Evolutionary conservation across 1,140 invertebrate species (phyloP).

Genomic region (Aphaenogaster ashmeadi): DNA sequence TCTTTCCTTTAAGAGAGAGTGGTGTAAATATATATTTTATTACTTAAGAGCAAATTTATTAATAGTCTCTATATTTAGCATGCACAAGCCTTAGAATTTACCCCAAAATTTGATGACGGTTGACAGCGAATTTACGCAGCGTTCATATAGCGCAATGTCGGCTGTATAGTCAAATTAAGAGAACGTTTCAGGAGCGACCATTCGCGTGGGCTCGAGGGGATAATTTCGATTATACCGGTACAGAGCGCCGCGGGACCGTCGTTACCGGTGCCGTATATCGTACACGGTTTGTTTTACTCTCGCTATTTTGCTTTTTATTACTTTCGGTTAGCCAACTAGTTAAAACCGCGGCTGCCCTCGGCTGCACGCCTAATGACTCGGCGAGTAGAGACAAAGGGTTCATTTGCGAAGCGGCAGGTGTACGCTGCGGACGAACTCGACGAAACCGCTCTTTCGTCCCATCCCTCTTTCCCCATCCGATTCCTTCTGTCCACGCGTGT

Average conservation of each 20-base stretch:
- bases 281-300: slow-evolving; percentile 68
- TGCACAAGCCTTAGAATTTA: neutral
- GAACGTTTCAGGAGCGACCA: slow-evolving; percentile 18
- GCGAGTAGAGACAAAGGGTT: slow-evolving; percentile 79
- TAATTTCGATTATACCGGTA: slow-evolving; percentile 64
- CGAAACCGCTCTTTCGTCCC: slow-evolving; percentile 55
- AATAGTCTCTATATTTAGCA: neutral
- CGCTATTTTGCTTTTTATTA: slow-evolving; percentile 72
- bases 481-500: slow-evolving; percentile 6
- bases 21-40: too few relatives aligned
- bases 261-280: slow-evolving; percentile 57
- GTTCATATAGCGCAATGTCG: slow-evolving; percentile 16
- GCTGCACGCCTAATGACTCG: slow-evolving; percentile 78
- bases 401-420: slow-evolving; percentile 79
- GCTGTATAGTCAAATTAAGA: slow-evolving; percentile 35
- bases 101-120: neutral
- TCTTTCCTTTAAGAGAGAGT: neutral
- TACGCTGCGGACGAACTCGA: slow-evolving; percentile 64
- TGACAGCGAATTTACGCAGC: neutral
- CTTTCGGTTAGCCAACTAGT: slow-evolving; percentile 73
- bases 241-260: slow-evolving; percentile 53
- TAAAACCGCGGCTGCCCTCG: slow-evolving; percentile 69
- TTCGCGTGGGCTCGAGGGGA: slow-evolving; percentile 13
- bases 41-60: too few relatives aligned
- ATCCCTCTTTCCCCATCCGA: neutral